Evolutionary conservation across 2,113 vertebrate species (phyloP).

Genomic region (Oxyura jamaicensis): DNA sequence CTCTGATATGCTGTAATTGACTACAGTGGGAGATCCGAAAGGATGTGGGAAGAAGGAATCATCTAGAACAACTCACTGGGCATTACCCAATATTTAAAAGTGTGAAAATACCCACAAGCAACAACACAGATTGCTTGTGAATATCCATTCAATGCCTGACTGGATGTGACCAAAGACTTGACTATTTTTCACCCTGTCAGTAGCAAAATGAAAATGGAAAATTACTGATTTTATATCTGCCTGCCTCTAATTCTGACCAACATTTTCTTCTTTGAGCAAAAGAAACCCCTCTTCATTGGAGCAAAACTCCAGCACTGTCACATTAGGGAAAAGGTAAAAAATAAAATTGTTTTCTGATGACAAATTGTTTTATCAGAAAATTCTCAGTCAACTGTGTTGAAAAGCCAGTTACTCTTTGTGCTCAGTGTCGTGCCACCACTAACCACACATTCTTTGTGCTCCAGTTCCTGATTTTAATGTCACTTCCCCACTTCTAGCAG

Average conservation of each 20-base stretch:
- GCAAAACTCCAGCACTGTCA: background rate
- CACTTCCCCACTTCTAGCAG: background rate
- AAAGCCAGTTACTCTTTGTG: background rate
- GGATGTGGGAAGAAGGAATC: too few species aligned
- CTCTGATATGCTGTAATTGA: background rate
- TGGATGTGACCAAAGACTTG: background rate
- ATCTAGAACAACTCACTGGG: background rate
- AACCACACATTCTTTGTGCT: background rate
- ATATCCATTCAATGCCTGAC: background rate
- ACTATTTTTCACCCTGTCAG: background rate
- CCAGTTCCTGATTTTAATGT: background rate
- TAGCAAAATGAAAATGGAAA: too few species aligned
- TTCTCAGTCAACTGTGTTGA: background rate
- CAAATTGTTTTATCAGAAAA: background rate
- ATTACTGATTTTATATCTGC: too few species aligned
- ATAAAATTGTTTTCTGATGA: background rate
- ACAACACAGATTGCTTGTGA: background rate
- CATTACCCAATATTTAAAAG: background rate
- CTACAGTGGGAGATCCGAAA: background rate
- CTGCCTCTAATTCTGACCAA: background rate
- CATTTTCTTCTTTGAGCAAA: background rate
- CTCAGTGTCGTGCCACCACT: background rate
- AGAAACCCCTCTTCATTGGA: background rate
- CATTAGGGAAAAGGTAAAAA: background rate
- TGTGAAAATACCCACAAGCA: background rate